phyloP scores from a whole-genome alignment of 2,113 vertebrate species.

The Calypte anna region DNA sequence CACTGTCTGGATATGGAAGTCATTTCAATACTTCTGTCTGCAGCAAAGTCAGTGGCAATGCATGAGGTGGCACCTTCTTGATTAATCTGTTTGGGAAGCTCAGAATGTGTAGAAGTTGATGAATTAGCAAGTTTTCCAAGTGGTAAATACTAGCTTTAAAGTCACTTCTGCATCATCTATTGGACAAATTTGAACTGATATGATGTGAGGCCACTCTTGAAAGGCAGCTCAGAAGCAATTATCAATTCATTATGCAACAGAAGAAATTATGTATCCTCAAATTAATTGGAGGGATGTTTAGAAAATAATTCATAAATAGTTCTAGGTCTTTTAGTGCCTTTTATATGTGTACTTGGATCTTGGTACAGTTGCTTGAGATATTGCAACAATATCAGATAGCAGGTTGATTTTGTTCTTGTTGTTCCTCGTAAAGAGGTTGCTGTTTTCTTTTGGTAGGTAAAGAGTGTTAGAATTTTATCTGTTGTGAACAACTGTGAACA shows the following conservation, averaged over 20 bases:
- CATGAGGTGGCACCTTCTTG: neutral
- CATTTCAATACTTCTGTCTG: neutral
- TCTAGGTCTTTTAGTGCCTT: neutral
- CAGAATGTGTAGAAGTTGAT: neutral
- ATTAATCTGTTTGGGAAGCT: neutral
- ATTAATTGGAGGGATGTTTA: neutral
- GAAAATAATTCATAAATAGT: neutral
- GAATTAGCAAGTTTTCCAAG: neutral
- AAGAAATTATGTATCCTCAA: neutral
- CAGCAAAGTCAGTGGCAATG: neutral
- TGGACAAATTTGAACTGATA: neutral
- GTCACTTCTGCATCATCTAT: neutral
- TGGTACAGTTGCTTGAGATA: neutral
- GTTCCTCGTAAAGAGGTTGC: neutral
- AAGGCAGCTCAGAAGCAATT: neutral
- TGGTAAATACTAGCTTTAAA: neutral
- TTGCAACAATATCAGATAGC: neutral
- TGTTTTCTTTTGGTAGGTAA: neutral
- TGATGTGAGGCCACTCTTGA: neutral
- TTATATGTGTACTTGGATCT: neutral
- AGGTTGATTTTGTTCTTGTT: neutral
- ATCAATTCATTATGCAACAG: neutral
- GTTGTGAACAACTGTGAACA: neutral
- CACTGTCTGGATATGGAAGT: constrained; percentile 1
- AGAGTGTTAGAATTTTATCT: neutral